Evolutionary conservation across 2,113 vertebrate species (phyloP).

Genomic region (Tachuris rubrigastra): DNA sequence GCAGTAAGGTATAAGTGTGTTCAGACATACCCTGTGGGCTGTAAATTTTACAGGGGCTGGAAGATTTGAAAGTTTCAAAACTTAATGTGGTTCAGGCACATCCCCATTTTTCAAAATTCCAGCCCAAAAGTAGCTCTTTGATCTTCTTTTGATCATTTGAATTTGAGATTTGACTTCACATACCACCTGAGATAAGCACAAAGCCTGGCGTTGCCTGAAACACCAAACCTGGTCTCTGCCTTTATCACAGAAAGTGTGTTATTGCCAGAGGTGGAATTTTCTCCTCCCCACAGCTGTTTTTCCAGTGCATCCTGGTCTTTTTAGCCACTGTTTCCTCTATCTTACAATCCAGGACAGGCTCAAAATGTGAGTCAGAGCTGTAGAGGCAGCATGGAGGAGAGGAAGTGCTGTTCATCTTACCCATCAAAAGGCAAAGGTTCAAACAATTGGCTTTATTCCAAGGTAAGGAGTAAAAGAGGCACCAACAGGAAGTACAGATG

Average conservation of each 20-base stretch:
- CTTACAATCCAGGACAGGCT: not conserved
- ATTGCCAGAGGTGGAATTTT: not conserved
- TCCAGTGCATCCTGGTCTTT: not conserved
- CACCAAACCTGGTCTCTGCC: not conserved
- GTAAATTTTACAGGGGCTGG: not conserved
- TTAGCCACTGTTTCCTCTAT: not conserved
- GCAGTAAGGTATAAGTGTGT: not conserved
- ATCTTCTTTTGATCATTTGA: conserved; percentile 24
- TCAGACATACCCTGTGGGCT: conserved; percentile 3
- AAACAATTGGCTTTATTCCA: conserved; percentile 21
- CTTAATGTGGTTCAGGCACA: not conserved
- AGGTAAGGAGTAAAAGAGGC: not conserved
- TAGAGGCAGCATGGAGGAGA: conserved; percentile 24
- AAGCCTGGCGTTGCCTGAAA: not conserved
- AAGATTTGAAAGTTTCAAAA: not conserved
- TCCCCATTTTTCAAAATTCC: not conserved
- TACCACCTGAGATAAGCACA: conserved; percentile 15
- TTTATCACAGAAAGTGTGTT: not conserved
- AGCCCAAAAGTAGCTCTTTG: conserved; percentile 1
- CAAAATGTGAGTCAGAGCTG: conserved; percentile 9
- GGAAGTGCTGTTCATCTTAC: conserved; percentile 21
- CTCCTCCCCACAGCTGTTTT: not conserved
- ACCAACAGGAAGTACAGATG: not conserved
- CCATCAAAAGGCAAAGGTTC: conserved; percentile 51
- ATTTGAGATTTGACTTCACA: not conserved